Evolutionary conservation across 2,113 vertebrate species (phyloP).

Genomic region (Manacus vitellinus): DNA sequence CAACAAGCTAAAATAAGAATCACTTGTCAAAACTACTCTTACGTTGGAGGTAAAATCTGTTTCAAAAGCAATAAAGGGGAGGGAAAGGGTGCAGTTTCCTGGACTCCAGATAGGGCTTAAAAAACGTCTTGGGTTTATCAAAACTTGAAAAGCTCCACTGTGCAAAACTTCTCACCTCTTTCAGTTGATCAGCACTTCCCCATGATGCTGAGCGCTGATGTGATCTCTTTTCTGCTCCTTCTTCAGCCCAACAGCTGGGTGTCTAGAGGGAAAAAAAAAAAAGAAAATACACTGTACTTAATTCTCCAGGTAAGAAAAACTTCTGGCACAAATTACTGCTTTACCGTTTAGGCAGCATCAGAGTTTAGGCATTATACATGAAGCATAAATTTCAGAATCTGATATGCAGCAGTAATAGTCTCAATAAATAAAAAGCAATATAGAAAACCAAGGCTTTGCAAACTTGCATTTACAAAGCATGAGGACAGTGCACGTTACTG

Average conservation of each 20-base stretch:
- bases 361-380: neutral
- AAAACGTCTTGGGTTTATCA: neutral
- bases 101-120: neutral
- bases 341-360: neutral
- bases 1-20: neutral
- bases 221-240: constrained; percentile 84
- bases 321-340: neutral
- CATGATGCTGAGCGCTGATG: constrained; percentile 94
- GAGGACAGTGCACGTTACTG: neutral
- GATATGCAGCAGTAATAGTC: neutral
- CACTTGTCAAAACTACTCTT: neutral
- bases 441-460: neutral
- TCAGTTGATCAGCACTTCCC: constrained; percentile 94
- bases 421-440: neutral
- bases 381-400: neutral
- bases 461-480: neutral
- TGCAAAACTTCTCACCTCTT: constrained; percentile 83
- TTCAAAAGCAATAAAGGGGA: neutral
- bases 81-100: neutral
- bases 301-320: neutral
- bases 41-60: neutral
- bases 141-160: neutral
- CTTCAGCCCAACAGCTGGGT: constrained; percentile 90
- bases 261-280: constrained; percentile 71
- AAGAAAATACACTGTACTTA: neutral